Evolutionary conservation across 2,888 invertebrate genomes (phyloP), one percentile per base, ranked within the genome.

Genomic region (Ceraclea dissimilis): DNA sequence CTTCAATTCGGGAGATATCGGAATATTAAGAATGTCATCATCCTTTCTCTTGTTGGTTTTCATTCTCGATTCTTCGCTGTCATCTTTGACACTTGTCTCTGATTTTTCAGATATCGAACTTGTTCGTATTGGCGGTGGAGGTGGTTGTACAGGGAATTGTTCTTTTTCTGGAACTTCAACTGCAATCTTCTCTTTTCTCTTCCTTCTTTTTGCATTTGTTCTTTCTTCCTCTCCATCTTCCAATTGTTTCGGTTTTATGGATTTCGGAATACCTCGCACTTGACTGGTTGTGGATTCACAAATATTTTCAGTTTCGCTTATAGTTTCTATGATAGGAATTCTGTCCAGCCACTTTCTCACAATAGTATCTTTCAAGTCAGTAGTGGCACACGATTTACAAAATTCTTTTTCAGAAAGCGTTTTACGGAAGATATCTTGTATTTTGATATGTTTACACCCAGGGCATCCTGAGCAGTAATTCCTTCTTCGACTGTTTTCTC

Each of bases 311-410:
- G 39, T 13, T 8, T 39, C 39, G 13, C 13, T 13, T 4, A 39
- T 16, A 39, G 39, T 39, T 19, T 66, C 63, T 10, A 70, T 70
- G 31, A 69, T 64, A 2, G 86, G 85, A 6, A 88, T 85, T 65
- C 85, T 83, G 65, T 88, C 86, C 51, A 88, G 68, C 88, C 88
- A 88, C 70, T 85, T 85, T 60, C 84, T 79, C n/a, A 88, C 88
- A 66, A 85, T 87, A 64, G 76, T 80, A 61, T 87, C 84, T 65
- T 88, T 88, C 64, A 83, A 85, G 60, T 88, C 86, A 56, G 80
- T 77, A 58, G 76, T 74, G 1, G 78, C 72, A 66, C 83, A 83
- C 46, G 76, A 76, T 62, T 80, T 79, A 63, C 83, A 83, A 2
- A 74, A 78, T 61, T 74, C 76, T 5, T 76, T 77, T 63, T 78